These are phyloP conservation scores for Toxonevra muliebris DNA, from an alignment of 2,888 invertebrate species.

Conservation along the genomic window DNA sequence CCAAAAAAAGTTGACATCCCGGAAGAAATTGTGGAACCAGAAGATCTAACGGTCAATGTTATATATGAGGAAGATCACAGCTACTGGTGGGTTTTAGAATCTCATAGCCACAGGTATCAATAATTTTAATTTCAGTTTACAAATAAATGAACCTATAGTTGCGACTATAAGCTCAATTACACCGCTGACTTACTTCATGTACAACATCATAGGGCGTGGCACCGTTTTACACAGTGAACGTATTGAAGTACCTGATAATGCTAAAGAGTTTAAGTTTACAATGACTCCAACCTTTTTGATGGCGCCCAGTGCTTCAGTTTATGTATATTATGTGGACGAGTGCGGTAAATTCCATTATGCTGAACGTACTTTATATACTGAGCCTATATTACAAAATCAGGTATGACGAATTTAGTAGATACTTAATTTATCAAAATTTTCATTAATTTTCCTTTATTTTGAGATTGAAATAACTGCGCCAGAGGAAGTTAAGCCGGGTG, in stretches of 20 bases:
- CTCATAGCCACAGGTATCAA: not conserved
- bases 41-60: slow-evolving; percentile 32
- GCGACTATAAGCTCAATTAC: slow-evolving; percentile 80
- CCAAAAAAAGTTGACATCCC: slow-evolving; percentile 38
- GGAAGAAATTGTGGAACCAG: slow-evolving; percentile 43
- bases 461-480: slow-evolving; percentile 75
- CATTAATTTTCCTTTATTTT: not conserved
- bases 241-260: slow-evolving; percentile 66
- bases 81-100: slow-evolving; percentile 5
- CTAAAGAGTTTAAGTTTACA: slow-evolving; percentile 70
- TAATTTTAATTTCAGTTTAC: slow-evolving; percentile 2
- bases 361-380: slow-evolving; percentile 81
- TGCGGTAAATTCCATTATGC: slow-evolving; percentile 85
- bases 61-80: slow-evolving; percentile 19
- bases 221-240: slow-evolving; percentile 82
- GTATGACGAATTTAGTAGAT: slow-evolving; percentile 6
- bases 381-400: slow-evolving; percentile 70
- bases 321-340: slow-evolving; percentile 80
- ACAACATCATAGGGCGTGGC: slow-evolving; percentile 84
- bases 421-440: not conserved
- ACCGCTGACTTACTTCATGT: slow-evolving; percentile 77
- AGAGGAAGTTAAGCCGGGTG: slow-evolving; percentile 78
- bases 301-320: slow-evolving; percentile 84
- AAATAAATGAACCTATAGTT: slow-evolving; percentile 65
- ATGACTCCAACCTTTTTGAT: slow-evolving; percentile 79